Evolutionary conservation across 2,113 vertebrate species (phyloP).

Genomic region (Gasterosteus aculeatus): DNA sequence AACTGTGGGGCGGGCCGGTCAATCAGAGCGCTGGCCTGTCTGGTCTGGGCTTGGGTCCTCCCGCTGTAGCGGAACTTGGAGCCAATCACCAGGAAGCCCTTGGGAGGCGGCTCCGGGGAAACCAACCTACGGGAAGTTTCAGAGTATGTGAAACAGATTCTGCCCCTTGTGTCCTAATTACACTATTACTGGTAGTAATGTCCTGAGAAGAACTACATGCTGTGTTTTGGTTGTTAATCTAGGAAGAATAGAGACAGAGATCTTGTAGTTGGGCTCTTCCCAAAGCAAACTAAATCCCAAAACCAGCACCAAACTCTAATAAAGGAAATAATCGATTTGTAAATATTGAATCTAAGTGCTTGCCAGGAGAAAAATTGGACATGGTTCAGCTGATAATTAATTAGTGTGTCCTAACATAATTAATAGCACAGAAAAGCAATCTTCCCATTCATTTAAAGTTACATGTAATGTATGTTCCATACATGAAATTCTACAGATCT

Average conservation of each 20-base stretch:
- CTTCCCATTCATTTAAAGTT: neutral
- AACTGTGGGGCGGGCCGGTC: constrained; percentile 97
- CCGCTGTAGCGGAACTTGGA: constrained; percentile 99
- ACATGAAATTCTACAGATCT: neutral
- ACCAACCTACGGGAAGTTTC: constrained; percentile 86
- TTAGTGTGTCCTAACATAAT: neutral
- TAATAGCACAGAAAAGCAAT: neutral
- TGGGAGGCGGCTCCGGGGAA: constrained; percentile 96
- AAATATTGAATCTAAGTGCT: neutral
- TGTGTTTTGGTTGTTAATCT: neutral
- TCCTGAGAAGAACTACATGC: neutral
- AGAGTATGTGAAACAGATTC: neutral
- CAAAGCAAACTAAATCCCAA: neutral
- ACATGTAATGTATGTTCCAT: neutral
- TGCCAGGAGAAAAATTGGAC: neutral
- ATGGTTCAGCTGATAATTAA: constrained; percentile 1
- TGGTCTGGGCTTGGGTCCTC: constrained; percentile 96
- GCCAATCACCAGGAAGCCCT: constrained; percentile 98
- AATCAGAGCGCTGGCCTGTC: constrained; percentile 95
- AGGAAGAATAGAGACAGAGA: neutral
- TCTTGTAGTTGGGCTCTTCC: neutral
- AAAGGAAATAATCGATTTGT: neutral
- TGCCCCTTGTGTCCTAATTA: neutral
- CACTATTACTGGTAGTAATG: neutral
- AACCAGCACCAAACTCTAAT: neutral